phyloP scores from a whole-genome alignment of 2,888 invertebrate genomes.

The Lamproptera curius region DNA sequence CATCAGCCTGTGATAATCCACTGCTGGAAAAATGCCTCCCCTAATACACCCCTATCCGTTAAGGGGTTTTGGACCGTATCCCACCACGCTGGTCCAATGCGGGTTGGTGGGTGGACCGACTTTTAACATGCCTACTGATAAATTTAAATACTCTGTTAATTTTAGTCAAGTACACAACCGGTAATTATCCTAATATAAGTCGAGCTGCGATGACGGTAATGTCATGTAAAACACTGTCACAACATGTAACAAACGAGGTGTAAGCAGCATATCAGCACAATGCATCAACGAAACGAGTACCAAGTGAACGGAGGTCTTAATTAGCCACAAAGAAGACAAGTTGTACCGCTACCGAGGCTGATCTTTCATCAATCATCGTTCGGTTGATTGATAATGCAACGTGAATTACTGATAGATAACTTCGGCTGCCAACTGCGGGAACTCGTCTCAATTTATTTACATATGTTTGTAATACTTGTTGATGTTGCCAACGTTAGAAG shows the following conservation, averaged over 20 bases:
- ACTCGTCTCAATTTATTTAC: slow-evolving; percentile 75
- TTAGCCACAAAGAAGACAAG: slow-evolving; percentile 69
- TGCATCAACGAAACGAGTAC: not conserved
- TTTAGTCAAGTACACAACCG: too few relatives aligned
- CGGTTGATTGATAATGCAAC: slow-evolving; percentile 72
- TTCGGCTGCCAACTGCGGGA: slow-evolving; percentile 62
- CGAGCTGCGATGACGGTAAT: not conserved
- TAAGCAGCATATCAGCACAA: slow-evolving; percentile 4
- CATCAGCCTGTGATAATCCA: too few relatives aligned
- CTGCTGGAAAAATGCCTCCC: too few relatives aligned
- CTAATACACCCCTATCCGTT: too few relatives aligned
- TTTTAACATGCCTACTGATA: too few relatives aligned
- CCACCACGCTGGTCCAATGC: too few relatives aligned
- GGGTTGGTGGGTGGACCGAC: too few relatives aligned
- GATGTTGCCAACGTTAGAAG: slow-evolving; percentile 63
- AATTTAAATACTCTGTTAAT: too few relatives aligned
- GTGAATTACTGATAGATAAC: slow-evolving; percentile 77
- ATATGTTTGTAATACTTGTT: slow-evolving; percentile 74
- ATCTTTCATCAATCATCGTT: slow-evolving; percentile 72
- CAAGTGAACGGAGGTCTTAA: slow-evolving; percentile 62
- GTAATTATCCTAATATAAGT: too few relatives aligned
- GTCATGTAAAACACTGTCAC: too few relatives aligned
- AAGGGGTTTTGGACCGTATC: too few relatives aligned
- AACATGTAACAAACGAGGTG: not conserved
- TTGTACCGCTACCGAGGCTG: slow-evolving; percentile 73